Conservation (phyloP, 2,888 invertebrate genomes). For the Dendrolimus houi region DNA sequence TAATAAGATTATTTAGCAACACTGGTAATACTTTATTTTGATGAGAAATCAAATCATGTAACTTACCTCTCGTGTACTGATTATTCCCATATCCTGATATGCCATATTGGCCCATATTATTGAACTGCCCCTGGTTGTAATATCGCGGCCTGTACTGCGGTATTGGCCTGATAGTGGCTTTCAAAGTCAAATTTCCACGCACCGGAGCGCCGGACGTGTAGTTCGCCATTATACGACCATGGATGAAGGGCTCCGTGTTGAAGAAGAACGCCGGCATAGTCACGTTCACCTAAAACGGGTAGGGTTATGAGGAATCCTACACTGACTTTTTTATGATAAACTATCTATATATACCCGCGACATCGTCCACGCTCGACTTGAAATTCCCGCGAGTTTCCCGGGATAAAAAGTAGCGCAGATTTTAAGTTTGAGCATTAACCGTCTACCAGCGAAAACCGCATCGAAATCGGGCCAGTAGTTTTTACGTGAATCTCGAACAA, state of each 20-base stretch:
- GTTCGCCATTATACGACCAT: slow-evolving; percentile 94
- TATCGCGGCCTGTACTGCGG: slow-evolving; percentile 73
- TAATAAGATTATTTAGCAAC: no score
- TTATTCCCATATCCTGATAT: slow-evolving; percentile 30
- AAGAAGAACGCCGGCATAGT: slow-evolving; percentile 97
- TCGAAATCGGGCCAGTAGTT: no score
- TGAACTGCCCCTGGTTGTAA: slow-evolving; percentile 63
- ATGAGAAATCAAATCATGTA: not conserved
- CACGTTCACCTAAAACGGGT: slow-evolving; percentile 83
- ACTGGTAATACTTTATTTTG: not conserved
- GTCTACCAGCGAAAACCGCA: no score
- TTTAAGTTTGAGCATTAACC: no score
- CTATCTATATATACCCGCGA: no score
- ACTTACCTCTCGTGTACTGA: slow-evolving; percentile 57
- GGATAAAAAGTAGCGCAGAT: no score
- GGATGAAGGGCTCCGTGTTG: slow-evolving; percentile 88
- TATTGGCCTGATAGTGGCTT: slow-evolving; percentile 85
- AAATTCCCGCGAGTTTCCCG: no score
- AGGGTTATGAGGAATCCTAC: no score
- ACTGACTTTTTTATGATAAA: no score
- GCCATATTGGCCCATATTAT: slow-evolving; percentile 63
- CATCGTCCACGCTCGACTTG: no score
- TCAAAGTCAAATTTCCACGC: slow-evolving; percentile 90
- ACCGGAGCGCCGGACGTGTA: slow-evolving; percentile 96
- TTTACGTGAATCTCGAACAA: no score